Evolutionary conservation across 2,113 vertebrate genomes (phyloP).

Genomic region (Megaleporinus macrocephalus): DNA sequence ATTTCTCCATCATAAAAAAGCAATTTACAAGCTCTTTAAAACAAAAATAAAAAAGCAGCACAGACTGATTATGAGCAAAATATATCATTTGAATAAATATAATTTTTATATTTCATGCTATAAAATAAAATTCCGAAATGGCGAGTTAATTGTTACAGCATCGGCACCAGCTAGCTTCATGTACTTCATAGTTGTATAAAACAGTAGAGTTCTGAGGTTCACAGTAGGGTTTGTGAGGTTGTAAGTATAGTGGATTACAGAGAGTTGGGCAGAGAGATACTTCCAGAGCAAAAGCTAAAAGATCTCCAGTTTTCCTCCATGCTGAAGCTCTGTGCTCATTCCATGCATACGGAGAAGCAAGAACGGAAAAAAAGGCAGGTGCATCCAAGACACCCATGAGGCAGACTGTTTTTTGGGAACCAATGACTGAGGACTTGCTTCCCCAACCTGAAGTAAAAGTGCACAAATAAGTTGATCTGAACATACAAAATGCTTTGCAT

Average conservation of each 20-base stretch:
- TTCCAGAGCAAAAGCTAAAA: conserved; percentile 53
- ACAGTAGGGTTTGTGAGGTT: conserved; percentile 89
- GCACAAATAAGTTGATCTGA: conserved; percentile 70
- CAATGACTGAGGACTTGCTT: conserved; percentile 72
- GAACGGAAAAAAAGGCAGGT: conserved; percentile 61
- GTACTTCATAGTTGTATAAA: conserved; percentile 96
- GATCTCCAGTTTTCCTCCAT: conserved; percentile 63
- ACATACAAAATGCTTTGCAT: conserved; percentile 57
- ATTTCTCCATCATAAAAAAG: conserved; percentile 97
- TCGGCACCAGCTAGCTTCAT: conserved; percentile 98
- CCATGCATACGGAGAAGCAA: conserved; percentile 45
- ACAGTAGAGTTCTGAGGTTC: conserved; percentile 98
- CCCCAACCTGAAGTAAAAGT: conserved; percentile 78
- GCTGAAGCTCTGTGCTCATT: conserved; percentile 65
- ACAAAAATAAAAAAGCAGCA: conserved; percentile 82
- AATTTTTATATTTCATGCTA: conserved; percentile 94
- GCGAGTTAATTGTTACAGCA: conserved; percentile 94
- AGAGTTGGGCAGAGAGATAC: conserved; percentile 61
- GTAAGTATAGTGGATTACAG: conserved; percentile 78
- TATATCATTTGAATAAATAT: conserved; percentile 99
- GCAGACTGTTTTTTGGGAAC: conserved; percentile 75
- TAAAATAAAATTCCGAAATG: conserved; percentile 99
- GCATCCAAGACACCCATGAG: conserved; percentile 71
- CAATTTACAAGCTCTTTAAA: conserved; percentile 98
- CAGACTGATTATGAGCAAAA: conserved; percentile 98